A percentile compares a stretch with the other conserved stretches of the same genome.
These are phyloP conservation scores for Pseudobourletiella spinata DNA, from an alignment of 1,140 invertebrate species.

Conservation along the genomic window DNA sequence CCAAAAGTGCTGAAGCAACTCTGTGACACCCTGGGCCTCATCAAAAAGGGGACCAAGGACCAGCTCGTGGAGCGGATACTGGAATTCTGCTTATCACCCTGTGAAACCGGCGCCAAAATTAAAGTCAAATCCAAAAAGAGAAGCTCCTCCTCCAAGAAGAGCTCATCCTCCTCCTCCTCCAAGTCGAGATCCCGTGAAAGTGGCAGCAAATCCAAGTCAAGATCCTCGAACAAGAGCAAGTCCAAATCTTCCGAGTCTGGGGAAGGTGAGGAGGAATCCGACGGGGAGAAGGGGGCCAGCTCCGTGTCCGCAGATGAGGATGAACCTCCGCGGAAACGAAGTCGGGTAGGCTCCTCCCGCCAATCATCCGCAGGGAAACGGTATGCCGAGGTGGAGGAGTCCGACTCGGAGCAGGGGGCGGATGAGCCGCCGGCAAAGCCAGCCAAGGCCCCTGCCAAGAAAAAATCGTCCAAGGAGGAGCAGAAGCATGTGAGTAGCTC, in stretches of 20 bases:
- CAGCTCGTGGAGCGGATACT: constrained; percentile 18
- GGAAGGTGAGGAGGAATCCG: not conserved
- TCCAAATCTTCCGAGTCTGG: not conserved
- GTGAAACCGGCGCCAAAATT: constrained; percentile 7
- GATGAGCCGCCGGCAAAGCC: not conserved
- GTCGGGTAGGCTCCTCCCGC: not conserved
- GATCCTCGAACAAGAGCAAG: constrained; percentile 4
- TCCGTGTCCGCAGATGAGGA: not conserved
- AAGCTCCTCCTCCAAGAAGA: not conserved
- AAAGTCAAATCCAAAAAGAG: not conserved
- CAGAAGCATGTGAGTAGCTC: too few relatives aligned
- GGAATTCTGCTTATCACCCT: constrained; percentile 26
- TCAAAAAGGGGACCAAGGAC: constrained; percentile 16
- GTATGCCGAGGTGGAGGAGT: constrained; percentile 6
- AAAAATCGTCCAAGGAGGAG: not conserved
- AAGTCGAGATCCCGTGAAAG: not conserved
- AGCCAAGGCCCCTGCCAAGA: not conserved
- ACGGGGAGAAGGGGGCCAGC: not conserved
- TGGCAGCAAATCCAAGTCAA: not conserved
- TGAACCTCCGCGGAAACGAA: not conserved
- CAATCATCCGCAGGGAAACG: constrained; percentile 4
- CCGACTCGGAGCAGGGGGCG: not conserved
- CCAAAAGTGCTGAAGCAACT: constrained; percentile 15
- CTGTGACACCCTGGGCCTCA: constrained; percentile 15
- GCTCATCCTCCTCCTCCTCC: not conserved